Evolutionary conservation across 2,113 vertebrate species (phyloP).

Genomic region (Sander vitreus): DNA sequence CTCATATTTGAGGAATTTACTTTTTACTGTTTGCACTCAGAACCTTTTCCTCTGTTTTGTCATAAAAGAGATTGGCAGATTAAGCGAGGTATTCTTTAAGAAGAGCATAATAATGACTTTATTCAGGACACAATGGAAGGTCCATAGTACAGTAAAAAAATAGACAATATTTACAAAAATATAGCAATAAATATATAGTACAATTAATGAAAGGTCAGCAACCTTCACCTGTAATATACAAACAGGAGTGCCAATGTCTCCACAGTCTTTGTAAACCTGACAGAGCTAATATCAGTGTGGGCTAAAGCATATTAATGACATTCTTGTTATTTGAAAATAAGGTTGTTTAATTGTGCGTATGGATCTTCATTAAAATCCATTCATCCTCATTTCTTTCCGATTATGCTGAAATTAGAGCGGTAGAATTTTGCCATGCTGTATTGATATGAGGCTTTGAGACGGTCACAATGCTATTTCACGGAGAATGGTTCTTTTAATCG

Average conservation of each 20-base stretch:
- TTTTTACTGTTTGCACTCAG: background rate
- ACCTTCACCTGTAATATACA: too few relatives aligned
- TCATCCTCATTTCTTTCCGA: slow-evolving; percentile 50
- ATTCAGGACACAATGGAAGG: too few relatives aligned
- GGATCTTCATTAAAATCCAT: slow-evolving; percentile 67
- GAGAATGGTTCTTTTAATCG: slow-evolving; percentile 74
- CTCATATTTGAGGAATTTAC: background rate
- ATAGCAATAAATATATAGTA: too few relatives aligned
- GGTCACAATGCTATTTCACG: slow-evolving; percentile 72
- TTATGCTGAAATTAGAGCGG: slow-evolving; percentile 55
- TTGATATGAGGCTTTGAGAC: slow-evolving; percentile 55
- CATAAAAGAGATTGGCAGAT: slow-evolving; percentile 23
- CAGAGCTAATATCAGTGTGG: too few relatives aligned
- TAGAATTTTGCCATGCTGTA: slow-evolving; percentile 48
- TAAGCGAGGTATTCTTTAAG: slow-evolving; percentile 25
- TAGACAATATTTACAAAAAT: too few relatives aligned
- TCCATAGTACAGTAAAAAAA: too few relatives aligned
- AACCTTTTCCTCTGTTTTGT: background rate
- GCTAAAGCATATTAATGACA: slow-evolving; percentile 3
- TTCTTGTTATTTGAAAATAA: slow-evolving; percentile 59
- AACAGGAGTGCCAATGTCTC: too few relatives aligned
- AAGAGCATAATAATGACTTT: slow-evolving; percentile 3
- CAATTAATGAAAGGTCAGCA: too few relatives aligned
- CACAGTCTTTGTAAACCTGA: too few relatives aligned
- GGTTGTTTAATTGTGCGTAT: slow-evolving; percentile 57